Conservation (phyloP, 2,113 vertebrate species). For the Leptosomus discolor region DNA sequence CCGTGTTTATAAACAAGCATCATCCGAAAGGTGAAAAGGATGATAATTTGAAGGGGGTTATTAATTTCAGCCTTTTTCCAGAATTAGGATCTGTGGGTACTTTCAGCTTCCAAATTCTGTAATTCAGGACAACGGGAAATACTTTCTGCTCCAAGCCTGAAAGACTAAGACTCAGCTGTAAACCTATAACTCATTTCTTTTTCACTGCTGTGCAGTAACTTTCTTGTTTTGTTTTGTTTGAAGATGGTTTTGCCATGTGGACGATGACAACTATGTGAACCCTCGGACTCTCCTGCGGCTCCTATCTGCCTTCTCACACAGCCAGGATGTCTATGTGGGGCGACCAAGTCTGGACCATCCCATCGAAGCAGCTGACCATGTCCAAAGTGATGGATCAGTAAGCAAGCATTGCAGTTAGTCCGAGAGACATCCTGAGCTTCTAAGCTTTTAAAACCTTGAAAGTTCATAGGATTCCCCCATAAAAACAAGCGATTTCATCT, state of each 20-base stretch:
- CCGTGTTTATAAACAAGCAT: not conserved
- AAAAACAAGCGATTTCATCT: not conserved
- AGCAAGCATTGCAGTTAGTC: conserved; percentile 38
- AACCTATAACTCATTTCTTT: not conserved
- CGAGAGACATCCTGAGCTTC: not conserved
- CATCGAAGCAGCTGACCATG: conserved; percentile 90
- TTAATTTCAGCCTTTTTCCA: not conserved
- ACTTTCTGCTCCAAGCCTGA: not conserved
- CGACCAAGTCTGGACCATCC: conserved; percentile 95
- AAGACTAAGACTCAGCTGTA: not conserved
- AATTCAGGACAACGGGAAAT: not conserved
- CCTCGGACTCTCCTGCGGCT: conserved; percentile 80
- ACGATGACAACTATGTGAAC: conserved; percentile 97
- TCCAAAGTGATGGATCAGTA: conserved; percentile 88
- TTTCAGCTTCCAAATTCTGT: not conserved
- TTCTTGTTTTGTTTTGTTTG: not conserved
- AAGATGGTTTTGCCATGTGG: conserved; percentile 98
- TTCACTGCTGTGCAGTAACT: not conserved
- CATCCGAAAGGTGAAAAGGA: not conserved
- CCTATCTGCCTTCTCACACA: conserved; percentile 89
- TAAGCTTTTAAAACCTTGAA: not conserved
- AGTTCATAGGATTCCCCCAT: not conserved
- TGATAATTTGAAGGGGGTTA: not conserved
- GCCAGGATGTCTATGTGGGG: conserved; percentile 91
- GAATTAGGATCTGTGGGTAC: not conserved